Base-by-base conservation (phyloP, 2,113 vertebrate genomes). In the Pseudorhombus dupliciocellatus region DNA sequence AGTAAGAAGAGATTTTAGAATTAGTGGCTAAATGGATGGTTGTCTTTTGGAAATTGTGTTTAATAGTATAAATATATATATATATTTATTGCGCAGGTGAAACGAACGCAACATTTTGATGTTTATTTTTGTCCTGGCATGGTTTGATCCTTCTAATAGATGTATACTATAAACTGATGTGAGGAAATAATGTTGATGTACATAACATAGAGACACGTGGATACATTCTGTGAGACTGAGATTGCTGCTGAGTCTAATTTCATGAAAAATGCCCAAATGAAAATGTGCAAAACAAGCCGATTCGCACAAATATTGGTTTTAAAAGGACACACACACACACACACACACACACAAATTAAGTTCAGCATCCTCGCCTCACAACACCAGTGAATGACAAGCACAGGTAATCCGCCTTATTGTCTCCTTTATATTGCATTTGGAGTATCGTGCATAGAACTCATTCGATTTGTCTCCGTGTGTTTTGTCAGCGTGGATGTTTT, bases 251-350 rank as follows among this genome's bases (percentile, higher is more conserved):
- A 46, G 42, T 18, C 42, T 46, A 20, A 31, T 20, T 42, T 46
- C 51, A 16, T 24, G 8, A 26, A 31, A 76, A 37, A 55, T 53
- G 18, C 8, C 65, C 28, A 16, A n/a, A 51, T 31, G 20, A 18
- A 77, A 73, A 65, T 65, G 24, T 71, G 54, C 69, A 74, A 71
- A 78, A 71, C 61, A 65, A 73, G 81, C 79, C 61, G 5, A 22
- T 52, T 77, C n/a, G 28, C 44, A 12, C 30, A 68, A 21, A 46
- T 68, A 75, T 50, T 50, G 40, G 10, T 37, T 78, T 81, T 71
- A 18, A 53, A 37, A 57, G 25, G 40, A 70, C 30, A 67, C 34
- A 57, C 24, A n/a, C 21, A n/a, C 30, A 67, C 34, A 57, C 24
- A n/a, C 21, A n/a, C n/a, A n/a, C 30, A 67, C 34, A 57, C 24